Base-by-base conservation (phyloP, 2,888 invertebrate species). In the Julus scandinavius region DNA sequence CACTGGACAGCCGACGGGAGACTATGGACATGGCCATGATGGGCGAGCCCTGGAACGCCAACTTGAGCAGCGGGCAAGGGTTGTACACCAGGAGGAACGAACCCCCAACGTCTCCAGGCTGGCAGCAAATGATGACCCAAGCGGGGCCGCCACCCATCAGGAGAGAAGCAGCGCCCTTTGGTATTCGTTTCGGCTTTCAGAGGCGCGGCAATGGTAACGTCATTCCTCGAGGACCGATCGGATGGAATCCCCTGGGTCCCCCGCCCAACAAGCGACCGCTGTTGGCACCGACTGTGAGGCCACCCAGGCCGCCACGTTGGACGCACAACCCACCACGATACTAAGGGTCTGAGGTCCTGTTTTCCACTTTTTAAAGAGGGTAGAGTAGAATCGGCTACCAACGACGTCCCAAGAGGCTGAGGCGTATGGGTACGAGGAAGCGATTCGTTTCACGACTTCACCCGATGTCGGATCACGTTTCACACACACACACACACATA, bases 1-100 rank as follows among this genome's bases (percentile, higher is more conserved):
- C 58, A 5, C 54, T 87, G 54, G 87, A 87, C 20, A 54, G 54
- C 20, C 49, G 58, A 17, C 58, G 58, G 15, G 87, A 87, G n/a
- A n/a, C 20, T 38, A 38, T 40, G n/a, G 49, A 49, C 38, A 38
- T 29, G 29, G 9, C 83, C 20, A 29, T 20, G 83, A 38, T 38
- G 20, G 38, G 20, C 45, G 41, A 41, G 11, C 20, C 40, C n/a
- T 41, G 40, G 38, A 85, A 40, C 85, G n/a, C 38, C 20, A 45
- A 41, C 40, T 9, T 45, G 20, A 38, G 45, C n/a, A 85, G 85
- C 40, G 85, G 38, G 15, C 83, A 80, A 15, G 49, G 49, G 6
- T 80, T 85, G 38, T 45, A n/a, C 41, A 40, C 45, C n/a, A 6
- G 40, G 40, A 20, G 40, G 40, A 85, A 85, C 40, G 85, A 38